A percentile compares a stretch with the other conserved stretches of the same genome.
Evolutionary conservation across 2,113 vertebrate species (phyloP).

Genomic region (Ictalurus furcatus): DNA sequence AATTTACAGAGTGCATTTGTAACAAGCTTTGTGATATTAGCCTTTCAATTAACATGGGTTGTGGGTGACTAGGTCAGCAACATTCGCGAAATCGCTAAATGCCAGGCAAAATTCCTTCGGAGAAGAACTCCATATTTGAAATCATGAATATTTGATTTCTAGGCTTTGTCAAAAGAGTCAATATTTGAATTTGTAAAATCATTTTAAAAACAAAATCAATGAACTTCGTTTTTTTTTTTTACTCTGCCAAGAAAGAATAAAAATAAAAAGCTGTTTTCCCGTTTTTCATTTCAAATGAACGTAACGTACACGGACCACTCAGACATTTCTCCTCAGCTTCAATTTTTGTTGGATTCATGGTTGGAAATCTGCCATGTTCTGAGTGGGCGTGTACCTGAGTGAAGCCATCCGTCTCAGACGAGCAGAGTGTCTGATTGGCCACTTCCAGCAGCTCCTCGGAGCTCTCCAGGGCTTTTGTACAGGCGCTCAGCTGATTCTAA

Average conservation of each 20-base stretch:
- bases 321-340: neutral
- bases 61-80: neutral
- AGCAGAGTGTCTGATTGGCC: slow-evolving; percentile 89
- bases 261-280: neutral
- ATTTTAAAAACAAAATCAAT: neutral
- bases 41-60: neutral
- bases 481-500: slow-evolving; percentile 87
- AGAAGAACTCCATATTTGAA: neutral
- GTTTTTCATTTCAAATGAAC: neutral
- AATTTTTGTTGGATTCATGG: neutral
- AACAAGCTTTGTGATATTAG: too few relatives aligned
- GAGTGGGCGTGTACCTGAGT: slow-evolving; percentile 74
- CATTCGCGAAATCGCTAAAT: neutral
- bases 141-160: neutral
- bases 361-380: too few relatives aligned
- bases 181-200: neutral
- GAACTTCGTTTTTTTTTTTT: too few relatives aligned
- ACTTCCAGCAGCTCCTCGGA: slow-evolving; percentile 92
- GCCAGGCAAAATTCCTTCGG: neutral
- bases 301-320: neutral
- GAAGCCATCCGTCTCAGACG: slow-evolving; percentile 78
- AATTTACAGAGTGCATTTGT: too few relatives aligned
- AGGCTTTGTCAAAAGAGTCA: neutral
- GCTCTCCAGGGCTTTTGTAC: slow-evolving; percentile 91
- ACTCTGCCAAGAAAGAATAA: neutral